A percentile compares a stretch with the other conserved stretches of the same genome.
Evolutionary conservation across 2,113 vertebrate genomes (phyloP).

Genomic region (Cyrtonyx montezumae): DNA sequence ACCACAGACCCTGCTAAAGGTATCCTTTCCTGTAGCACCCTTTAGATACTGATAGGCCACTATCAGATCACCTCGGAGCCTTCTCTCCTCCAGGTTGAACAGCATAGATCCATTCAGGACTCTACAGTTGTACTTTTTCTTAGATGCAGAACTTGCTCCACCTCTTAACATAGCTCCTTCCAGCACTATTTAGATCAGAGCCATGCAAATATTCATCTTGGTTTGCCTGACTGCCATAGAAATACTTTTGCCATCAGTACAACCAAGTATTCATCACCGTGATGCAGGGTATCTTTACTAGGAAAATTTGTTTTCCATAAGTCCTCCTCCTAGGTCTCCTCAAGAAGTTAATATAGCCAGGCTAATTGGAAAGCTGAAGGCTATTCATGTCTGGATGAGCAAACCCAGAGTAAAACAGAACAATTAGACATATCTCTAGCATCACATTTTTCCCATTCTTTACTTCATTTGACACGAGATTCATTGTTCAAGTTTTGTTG

Average conservation of each 20-base stretch:
- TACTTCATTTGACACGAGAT: background rate
- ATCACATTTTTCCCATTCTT: background rate
- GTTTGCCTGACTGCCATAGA: background rate
- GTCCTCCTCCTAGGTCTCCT: background rate
- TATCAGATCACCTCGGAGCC: no score
- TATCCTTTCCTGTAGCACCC: no score
- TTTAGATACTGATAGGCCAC: no score
- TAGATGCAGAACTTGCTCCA: background rate
- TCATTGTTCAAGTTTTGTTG: background rate
- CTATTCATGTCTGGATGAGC: background rate
- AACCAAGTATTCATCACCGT: background rate
- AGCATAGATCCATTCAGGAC: fast-evolving
- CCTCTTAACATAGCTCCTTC: background rate
- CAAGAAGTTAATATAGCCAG: background rate
- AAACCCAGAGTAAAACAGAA: background rate
- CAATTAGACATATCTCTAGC: background rate
- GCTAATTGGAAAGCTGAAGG: background rate
- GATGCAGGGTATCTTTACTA: fast-evolving
- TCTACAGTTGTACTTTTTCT: background rate
- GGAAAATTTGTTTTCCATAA: background rate
- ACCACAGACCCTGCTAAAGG: no score
- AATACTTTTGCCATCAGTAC: background rate
- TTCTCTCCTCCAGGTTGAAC: no score
- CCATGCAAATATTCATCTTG: background rate
- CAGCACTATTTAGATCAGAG: background rate